A percentile compares a stretch with the other conserved stretches of the same genome.
phyloP scores from a whole-genome alignment of 2,888 invertebrate species.

The Heterodera filipjevi region DNA sequence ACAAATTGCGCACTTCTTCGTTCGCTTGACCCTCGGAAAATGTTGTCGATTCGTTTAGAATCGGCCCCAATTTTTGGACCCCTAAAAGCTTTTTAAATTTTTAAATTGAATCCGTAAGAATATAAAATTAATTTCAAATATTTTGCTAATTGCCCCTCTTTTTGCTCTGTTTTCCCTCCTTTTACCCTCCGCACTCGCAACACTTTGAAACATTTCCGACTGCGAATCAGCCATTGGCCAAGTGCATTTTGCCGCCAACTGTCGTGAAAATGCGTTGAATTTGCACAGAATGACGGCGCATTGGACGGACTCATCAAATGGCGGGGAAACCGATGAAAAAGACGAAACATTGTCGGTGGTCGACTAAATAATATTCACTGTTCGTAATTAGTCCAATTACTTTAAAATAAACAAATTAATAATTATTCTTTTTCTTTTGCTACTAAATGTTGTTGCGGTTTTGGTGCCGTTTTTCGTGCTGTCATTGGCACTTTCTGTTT shows the following conservation, averaged over 20 bases:
- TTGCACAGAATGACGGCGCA: background rate
- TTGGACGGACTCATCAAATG: background rate
- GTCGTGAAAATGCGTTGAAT: conserved; percentile 2
- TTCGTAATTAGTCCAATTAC: no score
- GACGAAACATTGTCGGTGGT: background rate
- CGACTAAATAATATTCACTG: background rate
- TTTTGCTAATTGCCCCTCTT: no score
- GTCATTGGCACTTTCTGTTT: background rate
- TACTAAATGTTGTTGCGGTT: conserved; percentile 2
- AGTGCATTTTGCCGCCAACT: background rate
- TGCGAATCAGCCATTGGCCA: background rate
- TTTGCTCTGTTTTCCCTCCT: background rate
- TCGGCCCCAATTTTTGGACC: background rate
- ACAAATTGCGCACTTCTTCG: conserved; percentile 14
- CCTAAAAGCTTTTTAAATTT: no score
- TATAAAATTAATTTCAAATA: no score
- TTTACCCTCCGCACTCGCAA: background rate
- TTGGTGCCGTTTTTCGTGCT: background rate
- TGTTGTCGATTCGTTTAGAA: background rate
- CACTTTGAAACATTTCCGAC: background rate
- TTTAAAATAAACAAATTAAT: no score
- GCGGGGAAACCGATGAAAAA: background rate
- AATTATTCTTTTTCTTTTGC: background rate
- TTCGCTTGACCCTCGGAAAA: conserved; percentile 24
- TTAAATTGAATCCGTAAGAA: background rate